Evolutionary conservation across 2,113 vertebrate genomes (phyloP).

Genomic region (Pogona vitticeps): DNA sequence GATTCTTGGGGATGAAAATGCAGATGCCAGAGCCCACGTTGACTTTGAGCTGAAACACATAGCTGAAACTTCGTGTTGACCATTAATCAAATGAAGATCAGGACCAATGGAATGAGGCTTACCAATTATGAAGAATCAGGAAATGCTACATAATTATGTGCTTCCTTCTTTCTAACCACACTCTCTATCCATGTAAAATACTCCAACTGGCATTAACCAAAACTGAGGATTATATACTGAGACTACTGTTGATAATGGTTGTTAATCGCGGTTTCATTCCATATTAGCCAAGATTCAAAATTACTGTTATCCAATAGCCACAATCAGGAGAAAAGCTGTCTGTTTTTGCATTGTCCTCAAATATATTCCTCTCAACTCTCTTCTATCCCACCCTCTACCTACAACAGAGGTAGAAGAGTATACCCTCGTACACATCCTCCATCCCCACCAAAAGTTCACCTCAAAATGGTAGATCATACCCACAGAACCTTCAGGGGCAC

Average conservation of each 20-base stretch:
- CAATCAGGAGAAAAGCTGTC: not conserved
- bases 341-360: not conserved
- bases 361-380: not conserved
- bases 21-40: too few relatives aligned
- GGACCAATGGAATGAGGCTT: not conserved
- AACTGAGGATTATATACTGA: not conserved
- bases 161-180: not conserved
- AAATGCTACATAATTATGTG: conserved; percentile 10
- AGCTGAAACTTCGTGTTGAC: not conserved
- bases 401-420: not conserved
- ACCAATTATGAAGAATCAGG: not conserved
- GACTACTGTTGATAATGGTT: not conserved
- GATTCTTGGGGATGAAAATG: not conserved
- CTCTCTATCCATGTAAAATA: not conserved
- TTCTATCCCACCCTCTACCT: not conserved
- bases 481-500: too few relatives aligned
- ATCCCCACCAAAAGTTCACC: too few relatives aligned
- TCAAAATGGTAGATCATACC: too few relatives aligned
- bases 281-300: not conserved
- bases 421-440: too few relatives aligned
- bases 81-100: not conserved
- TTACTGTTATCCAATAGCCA: not conserved
- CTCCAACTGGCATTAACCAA: not conserved
- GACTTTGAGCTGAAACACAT: not conserved
- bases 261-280: not conserved